A percentile compares a stretch with the other conserved stretches of the same genome.
These are phyloP conservation scores for Caenorhabditis sp. DNA, from an alignment of 2,888 invertebrate species.

Conservation along the genomic window DNA sequence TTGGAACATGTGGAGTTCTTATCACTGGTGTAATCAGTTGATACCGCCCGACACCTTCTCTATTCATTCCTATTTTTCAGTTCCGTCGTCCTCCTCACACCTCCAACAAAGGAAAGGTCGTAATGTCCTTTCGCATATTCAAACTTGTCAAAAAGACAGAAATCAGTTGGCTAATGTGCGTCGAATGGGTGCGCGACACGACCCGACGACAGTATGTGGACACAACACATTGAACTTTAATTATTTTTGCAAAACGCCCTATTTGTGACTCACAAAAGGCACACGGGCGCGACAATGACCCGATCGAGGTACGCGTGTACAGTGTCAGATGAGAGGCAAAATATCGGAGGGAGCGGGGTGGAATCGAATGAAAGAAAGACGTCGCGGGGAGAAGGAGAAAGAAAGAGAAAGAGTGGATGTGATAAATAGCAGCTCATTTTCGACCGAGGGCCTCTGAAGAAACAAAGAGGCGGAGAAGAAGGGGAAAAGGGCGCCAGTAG, in stretches of 20 bases:
- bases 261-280: constrained; percentile 48
- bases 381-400: constrained; percentile 1
- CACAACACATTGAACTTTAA: constrained; percentile 55
- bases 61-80: constrained; percentile 25
- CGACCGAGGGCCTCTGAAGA: neutral
- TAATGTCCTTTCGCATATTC: constrained; percentile 30
- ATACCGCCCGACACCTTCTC: neutral
- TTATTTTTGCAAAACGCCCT: constrained; percentile 50
- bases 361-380: neutral
- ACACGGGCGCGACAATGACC: constrained; percentile 11
- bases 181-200: constrained; percentile 16
- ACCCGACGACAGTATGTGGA: constrained; percentile 1
- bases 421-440: constrained; percentile 60
- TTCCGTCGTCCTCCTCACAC: constrained; percentile 28
- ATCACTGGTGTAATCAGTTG: neutral
- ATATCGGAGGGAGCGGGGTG: neutral
- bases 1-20: neutral
- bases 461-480: constrained; percentile 16
- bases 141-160: constrained; percentile 31
- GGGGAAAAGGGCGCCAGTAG: constrained; percentile 14
- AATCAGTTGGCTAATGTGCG: constrained; percentile 40
- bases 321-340: constrained; percentile 14
- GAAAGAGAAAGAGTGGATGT: constrained; percentile 11
- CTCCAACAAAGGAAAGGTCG: constrained; percentile 37
- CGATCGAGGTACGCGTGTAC: constrained; percentile 17